These are phyloP conservation scores for Speoplatyrhinus poulsoni DNA, from an alignment of 2,113 vertebrate species.

Conservation along the genomic window DNA sequence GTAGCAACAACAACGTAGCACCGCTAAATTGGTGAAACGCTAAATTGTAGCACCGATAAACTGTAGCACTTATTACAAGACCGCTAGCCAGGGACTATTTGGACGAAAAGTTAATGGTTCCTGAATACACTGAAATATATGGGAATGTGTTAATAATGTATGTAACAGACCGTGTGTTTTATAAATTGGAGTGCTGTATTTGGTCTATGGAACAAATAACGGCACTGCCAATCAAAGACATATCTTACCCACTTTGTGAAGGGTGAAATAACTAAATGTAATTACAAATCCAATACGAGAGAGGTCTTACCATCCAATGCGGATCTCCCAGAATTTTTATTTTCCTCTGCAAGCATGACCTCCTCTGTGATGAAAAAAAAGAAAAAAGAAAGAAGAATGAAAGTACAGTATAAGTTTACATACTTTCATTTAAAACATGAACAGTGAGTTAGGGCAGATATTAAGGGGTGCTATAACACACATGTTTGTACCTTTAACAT, in stretches of 20 bases:
- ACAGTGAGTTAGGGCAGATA: no score
- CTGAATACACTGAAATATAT: not conserved
- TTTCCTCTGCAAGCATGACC: conserved; percentile 98
- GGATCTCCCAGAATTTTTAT: conserved; percentile 94
- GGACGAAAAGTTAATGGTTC: no score
- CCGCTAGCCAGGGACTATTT: no score
- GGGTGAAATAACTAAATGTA: not conserved
- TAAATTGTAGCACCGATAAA: not conserved
- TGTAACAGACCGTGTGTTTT: not conserved
- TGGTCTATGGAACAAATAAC: not conserved
- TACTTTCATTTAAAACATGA: conserved; percentile 1
- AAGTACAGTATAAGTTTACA: conserved; percentile 33
- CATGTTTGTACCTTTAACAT: no score
- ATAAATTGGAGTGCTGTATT: not conserved
- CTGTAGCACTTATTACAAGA: no score
- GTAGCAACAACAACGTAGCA: not conserved
- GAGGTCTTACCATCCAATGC: conserved; percentile 90
- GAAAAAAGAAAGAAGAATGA: not conserved
- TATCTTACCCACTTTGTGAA: not conserved
- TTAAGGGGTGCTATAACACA: no score
- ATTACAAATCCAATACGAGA: not conserved
- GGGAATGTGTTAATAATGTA: not conserved
- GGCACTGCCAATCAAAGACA: no score
- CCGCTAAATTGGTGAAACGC: not conserved
- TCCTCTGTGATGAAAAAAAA: conserved; percentile 83